These are phyloP conservation scores for Oppia nitens DNA, from an alignment of 1,140 invertebrate species.

Conservation along the genomic window DNA sequence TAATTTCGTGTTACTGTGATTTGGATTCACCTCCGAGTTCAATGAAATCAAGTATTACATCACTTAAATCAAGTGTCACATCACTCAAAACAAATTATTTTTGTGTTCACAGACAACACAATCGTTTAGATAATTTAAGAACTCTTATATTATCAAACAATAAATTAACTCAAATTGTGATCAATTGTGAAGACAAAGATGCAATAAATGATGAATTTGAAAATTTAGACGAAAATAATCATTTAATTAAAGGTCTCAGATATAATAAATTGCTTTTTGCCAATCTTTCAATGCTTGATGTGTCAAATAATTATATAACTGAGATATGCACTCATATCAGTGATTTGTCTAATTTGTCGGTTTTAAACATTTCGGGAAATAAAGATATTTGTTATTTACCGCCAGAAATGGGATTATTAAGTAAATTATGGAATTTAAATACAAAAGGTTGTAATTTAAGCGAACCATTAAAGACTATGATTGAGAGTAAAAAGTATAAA, in stretches of 20 bases:
- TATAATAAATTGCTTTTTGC: conserved; percentile 58
- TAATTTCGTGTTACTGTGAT: conserved; percentile 2
- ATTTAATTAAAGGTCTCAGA: conserved; percentile 19
- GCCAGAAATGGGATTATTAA: conserved; percentile 80
- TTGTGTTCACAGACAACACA: conserved; percentile 63
- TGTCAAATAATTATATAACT: conserved; percentile 67
- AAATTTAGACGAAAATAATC: conserved; percentile 21
- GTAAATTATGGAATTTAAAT: conserved; percentile 86
- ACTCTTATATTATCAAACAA: conserved; percentile 75
- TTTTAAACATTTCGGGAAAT: conserved; percentile 85
- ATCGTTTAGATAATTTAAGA: conserved; percentile 55
- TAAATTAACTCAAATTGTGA: conserved; percentile 50
- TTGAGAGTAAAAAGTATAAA: conserved; percentile 79
- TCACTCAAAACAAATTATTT: neutral
- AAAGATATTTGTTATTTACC: conserved; percentile 67
- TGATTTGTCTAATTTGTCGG: conserved; percentile 68
- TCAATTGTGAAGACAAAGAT: conserved; percentile 48
- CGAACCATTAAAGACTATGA: conserved; percentile 79
- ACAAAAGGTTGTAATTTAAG: conserved; percentile 70
- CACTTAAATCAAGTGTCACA: neutral
- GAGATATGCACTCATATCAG: conserved; percentile 68
- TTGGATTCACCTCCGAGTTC: neutral
- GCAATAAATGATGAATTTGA: neutral
- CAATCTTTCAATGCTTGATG: conserved; percentile 81
- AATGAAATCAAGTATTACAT: too few relatives aligned